phyloP scores from a whole-genome alignment of 2,113 vertebrate species.

The Phaetusa simplex region DNA sequence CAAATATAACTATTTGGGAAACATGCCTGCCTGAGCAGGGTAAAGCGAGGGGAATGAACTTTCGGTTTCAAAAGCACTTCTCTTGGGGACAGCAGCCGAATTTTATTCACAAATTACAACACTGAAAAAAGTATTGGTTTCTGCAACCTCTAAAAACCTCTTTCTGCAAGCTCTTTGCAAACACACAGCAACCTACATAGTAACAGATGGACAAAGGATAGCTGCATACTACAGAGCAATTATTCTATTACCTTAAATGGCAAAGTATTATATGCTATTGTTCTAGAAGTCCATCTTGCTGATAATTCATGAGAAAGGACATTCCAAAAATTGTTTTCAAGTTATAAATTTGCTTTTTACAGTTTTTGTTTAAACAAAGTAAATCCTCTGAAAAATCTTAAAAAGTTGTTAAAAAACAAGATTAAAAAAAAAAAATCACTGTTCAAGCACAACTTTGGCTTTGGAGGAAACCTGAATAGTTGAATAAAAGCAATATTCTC shows the following conservation, averaged over 20 bases:
- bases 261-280: not conserved
- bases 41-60: not conserved
- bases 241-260: not conserved
- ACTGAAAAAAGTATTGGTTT: rapidly evolving
- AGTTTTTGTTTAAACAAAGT: not conserved
- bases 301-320: not conserved
- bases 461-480: not conserved
- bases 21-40: not conserved
- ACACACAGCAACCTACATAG: not conserved
- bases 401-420: no score
- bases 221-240: not conserved
- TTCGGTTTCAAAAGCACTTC: not conserved
- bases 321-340: not conserved
- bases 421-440: not conserved
- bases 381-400: not conserved
- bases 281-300: not conserved
- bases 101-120: not conserved
- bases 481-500: not conserved
- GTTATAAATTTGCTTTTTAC: not conserved
- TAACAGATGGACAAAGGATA: not conserved
- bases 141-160: not conserved
- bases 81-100: not conserved
- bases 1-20: not conserved
- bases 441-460: not conserved
- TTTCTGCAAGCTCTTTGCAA: not conserved